Base-by-base conservation (phyloP, 2,797 vertebrate species). In the Muraenolepis orangiensis region DNA sequence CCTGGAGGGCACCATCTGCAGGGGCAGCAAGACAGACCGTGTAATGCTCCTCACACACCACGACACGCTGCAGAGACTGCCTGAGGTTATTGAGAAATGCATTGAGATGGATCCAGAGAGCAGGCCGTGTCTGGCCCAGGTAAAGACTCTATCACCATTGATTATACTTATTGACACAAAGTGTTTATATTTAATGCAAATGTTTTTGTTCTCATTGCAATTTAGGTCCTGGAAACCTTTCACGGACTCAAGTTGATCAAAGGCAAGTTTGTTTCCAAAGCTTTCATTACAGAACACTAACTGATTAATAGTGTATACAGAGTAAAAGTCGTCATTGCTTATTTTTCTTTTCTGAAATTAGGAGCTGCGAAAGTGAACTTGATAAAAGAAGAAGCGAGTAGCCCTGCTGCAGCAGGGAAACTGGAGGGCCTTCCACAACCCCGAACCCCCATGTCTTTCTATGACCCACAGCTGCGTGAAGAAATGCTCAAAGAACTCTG, bases 41-140 rank as follows among this genome's bases (percentile, higher is more conserved):
- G 95, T 96, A 78, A 92, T 98, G 92, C 93, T 99, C 28, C 95
- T 95, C 67, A 96, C 96, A 82, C 97, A 98, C 86, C 86, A 89
- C 74, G 91, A 94, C 30, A 94, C 94, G 32, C 93, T 98, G 80
- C 94, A 94, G 32, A 93, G 94, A 80, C 89, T 99, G 73, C 95
- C 96, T 31, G 94, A 98, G 81, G 94, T 98, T 86, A 94, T 98
- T 20, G 94, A 96, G 82, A 95, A 92, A 20, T 97, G 95, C 30
- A 91, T 96, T 73, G 95, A 96, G 74, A 89, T 95, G 2, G 95
- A 96, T 79, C 94, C 94, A 71, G 93, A 94, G 66, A 96, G 96
- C 77, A 76, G 74, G 0, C 42, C 51, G 0, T 88, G 88, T 72
- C 91, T 95, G 61, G 86, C 87, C 30, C 90, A 92, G 93, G 94